These are phyloP conservation scores for Neolamprologus cancellatus DNA, from an alignment of 2,113 vertebrate genomes.

Conservation along the genomic window DNA sequence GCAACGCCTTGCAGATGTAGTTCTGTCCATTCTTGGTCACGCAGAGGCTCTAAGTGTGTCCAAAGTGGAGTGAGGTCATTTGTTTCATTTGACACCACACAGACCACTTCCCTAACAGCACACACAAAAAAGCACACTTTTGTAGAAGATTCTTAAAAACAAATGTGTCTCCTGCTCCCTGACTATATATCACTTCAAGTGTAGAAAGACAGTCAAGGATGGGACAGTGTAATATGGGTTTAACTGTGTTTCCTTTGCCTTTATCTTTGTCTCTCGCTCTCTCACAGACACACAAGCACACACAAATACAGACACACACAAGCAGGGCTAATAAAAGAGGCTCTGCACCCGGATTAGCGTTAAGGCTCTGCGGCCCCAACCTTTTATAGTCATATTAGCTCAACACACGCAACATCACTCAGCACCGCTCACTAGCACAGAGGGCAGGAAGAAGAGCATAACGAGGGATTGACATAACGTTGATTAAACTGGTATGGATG, in stretches of 20 bases:
- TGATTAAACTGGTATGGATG: conserved; percentile 2
- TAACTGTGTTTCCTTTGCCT: background rate
- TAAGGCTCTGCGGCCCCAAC: conserved; percentile 47
- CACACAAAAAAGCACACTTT: background rate
- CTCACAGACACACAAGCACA: background rate
- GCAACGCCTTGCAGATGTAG: background rate
- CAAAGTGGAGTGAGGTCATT: conserved; percentile 33
- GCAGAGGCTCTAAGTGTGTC: background rate
- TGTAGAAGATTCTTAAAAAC: background rate
- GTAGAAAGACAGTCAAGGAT: background rate
- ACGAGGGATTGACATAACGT: background rate
- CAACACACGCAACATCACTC: conserved; percentile 59
- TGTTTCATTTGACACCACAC: conserved; percentile 46
- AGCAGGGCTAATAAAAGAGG: conserved; percentile 57
- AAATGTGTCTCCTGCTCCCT: background rate
- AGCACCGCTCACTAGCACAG: background rate
- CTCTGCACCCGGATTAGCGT: conserved; percentile 48
- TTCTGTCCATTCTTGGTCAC: conserved; percentile 40
- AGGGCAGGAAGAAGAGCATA: background rate
- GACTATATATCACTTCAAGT: background rate
- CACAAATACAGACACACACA: conserved; percentile 35
- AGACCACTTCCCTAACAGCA: background rate
- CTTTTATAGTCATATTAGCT: conserved; percentile 67
- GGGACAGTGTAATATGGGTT: background rate
- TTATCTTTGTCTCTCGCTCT: background rate